Conservation (phyloP, 2,888 invertebrate species). For the Machimus rusticus region DNA sequence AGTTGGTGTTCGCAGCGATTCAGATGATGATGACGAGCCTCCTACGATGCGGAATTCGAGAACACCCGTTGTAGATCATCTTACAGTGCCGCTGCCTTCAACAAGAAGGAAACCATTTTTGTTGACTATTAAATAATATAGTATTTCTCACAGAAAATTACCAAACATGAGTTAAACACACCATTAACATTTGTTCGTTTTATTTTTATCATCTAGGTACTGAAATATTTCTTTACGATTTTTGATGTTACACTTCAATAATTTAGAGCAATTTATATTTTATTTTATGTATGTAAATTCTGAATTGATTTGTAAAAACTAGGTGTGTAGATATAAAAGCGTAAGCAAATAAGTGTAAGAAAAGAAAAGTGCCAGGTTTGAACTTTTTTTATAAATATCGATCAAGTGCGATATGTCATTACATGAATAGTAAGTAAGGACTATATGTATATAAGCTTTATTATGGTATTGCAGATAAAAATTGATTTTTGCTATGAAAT, state of each 20-base stretch:
- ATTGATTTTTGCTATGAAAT: background rate
- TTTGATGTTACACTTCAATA: background rate
- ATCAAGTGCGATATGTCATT: constrained; percentile 36
- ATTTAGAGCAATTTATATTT: background rate
- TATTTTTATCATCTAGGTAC: background rate
- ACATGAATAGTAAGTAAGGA: background rate
- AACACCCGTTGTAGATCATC: constrained; percentile 49
- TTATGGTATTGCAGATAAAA: background rate
- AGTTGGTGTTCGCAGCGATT: constrained; percentile 60
- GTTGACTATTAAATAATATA: constrained; percentile 64
- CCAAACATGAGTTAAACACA: constrained; percentile 4
- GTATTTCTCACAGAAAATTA: background rate
- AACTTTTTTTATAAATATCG: constrained; percentile 30
- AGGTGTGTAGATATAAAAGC: constrained; percentile 11
- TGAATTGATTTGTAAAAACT: background rate
- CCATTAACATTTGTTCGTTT: background rate
- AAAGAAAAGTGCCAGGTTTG: constrained; percentile 36
- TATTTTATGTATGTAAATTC: background rate
- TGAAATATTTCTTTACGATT: background rate
- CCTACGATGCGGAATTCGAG: constrained; percentile 60
- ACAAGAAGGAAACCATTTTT: constrained; percentile 65
- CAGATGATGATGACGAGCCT: constrained; percentile 64
- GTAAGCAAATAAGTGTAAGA: constrained; percentile 25
- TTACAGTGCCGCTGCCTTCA: constrained; percentile 56
- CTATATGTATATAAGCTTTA: background rate